Evolutionary conservation across 2,888 invertebrate genomes (phyloP), one percentile per base, ranked within the genome.

Genomic region (Calameuta pallipes): DNA sequence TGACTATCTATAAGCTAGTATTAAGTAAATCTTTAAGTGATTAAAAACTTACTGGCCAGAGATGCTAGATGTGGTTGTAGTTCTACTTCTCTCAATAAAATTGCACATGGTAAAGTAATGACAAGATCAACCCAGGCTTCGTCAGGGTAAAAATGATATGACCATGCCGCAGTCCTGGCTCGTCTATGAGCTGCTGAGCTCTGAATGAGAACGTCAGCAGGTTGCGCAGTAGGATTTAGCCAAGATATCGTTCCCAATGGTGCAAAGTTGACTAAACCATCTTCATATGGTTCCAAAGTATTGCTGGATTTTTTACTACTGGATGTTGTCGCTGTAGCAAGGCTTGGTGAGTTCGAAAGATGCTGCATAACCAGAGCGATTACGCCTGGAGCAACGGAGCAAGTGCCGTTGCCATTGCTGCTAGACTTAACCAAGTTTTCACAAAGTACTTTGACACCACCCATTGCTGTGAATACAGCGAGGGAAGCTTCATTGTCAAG

Each of bases 151-250:
- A 98, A 98, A 93, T 98, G 97, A 92, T 98, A 98, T 41, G 97
- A 96, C 98, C 98, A 98, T n/a, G 98, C 96, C 6, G 98, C 96
- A 1, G 97, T 96, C 80, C 98, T 94, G 34, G 97, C 96, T 70
- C 98, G 93, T 71, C 97, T 93, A 88, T 97, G 96, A 4, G 97
- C 96, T 0, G 97, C 95, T 1, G 95, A 94, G 76, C 96, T 95
- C 89, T 97, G 96, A 83, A 98, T 96, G 69, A 98, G 93, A 80
- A 97, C 96, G 91, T 98, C 97, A 0, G 98, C 96, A 1, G 97
- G 95, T 89, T 97, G 97, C 11, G 97, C 97, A 4, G 97, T 96
- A 3, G 96, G 96, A 92, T 96, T 96, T 85, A 95, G 94, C 87
- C 96, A 96, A 31, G 95, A 94, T 80, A 97, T 96, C 0, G 94